Evolutionary conservation across 2,888 invertebrate genomes (phyloP).

Genomic region (Meloe dianella): DNA sequence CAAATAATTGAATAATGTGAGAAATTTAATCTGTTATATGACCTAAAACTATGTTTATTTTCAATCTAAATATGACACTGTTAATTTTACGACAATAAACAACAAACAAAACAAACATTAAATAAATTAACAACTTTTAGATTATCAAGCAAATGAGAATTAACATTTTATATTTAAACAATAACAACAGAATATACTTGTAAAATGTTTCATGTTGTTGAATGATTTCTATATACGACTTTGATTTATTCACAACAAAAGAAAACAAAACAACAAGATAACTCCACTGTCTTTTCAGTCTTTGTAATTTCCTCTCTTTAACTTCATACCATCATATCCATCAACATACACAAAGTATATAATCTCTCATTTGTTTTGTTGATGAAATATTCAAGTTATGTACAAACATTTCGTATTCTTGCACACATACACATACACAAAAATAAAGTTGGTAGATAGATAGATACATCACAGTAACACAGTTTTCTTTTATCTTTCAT

Average conservation of each 20-base stretch:
- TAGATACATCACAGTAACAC: slow-evolving; percentile 2
- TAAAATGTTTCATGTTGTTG: not conserved
- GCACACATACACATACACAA: not conserved
- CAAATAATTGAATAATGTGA: not conserved
- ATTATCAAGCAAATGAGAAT: not conserved
- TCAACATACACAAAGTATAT: slow-evolving; percentile 40
- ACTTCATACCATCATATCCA: slow-evolving; percentile 26
- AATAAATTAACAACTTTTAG: not conserved
- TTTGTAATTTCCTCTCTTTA: slow-evolving; percentile 39
- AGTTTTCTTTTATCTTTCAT: slow-evolving; percentile 14
- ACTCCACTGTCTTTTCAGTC: slow-evolving; percentile 6
- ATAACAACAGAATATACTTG: not conserved
- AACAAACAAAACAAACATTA: not conserved
- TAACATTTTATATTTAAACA: not conserved
- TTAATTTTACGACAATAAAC: not conserved
- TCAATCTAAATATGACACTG: not conserved
- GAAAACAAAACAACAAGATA: slow-evolving; percentile 16
- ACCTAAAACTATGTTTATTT: not conserved
- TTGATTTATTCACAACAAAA: slow-evolving; percentile 10
- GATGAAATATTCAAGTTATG: slow-evolving; percentile 22
- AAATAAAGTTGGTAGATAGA: not conserved
- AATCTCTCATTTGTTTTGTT: slow-evolving; percentile 38
- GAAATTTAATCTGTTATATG: slow-evolving; percentile 1
- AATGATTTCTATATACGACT: not conserved
- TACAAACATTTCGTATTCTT: not conserved